Base-by-base conservation (phyloP, 2,797 vertebrate genomes). In the Botia kubotai region DNA sequence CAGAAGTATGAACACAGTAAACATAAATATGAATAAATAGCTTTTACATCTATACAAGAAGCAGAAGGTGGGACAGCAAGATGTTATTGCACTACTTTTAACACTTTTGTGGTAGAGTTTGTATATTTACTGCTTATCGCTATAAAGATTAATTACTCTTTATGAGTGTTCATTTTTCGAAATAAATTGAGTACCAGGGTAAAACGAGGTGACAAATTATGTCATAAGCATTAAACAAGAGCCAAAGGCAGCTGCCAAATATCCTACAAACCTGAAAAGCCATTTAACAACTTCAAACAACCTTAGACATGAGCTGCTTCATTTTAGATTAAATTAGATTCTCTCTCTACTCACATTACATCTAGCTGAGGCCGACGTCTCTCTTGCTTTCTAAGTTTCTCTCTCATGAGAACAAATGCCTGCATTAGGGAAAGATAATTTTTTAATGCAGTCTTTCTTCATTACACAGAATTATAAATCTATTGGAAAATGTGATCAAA, bases 261-360 rank as follows among this genome's bases (percentile, higher is more conserved):
- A 65, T 43, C 16, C 13, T 19, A 46, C 72, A 43, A 79, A 43
- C 17, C 33, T 76, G 16, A 68, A 75, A 72, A 79, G 50, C 81
- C 53, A 21, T 85, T 33, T 33, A 33, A 33, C 33, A 33, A 33
- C 33, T 33, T 33, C 63, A 67, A 73, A 75, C 67, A 70, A 62
- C 65, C 60, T 63, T 19, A 78, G 33, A 70, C 75, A 76, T 16
- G 29, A 53, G 75, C 70, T 67, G 66, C 26, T 73, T 77, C 36
- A 48, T 70, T 77, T 53, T 70, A 75, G 68, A 85, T 13, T 16
- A 53, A 65, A 77, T 83, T 77, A 71, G 13, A 81, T 77, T 78
- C 77, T 72, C 77, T 72, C 70, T 74, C 29, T 62, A 21, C 78
- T 63, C 67, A 53, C 53, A 73, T 33, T 33, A 33, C 33, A 5